Evolutionary conservation across 37 sponge, comb jelly and placozoan species (phyloP), one percentile per base, ranked within the genome.

Genomic region (Oscarella lobularis): DNA sequence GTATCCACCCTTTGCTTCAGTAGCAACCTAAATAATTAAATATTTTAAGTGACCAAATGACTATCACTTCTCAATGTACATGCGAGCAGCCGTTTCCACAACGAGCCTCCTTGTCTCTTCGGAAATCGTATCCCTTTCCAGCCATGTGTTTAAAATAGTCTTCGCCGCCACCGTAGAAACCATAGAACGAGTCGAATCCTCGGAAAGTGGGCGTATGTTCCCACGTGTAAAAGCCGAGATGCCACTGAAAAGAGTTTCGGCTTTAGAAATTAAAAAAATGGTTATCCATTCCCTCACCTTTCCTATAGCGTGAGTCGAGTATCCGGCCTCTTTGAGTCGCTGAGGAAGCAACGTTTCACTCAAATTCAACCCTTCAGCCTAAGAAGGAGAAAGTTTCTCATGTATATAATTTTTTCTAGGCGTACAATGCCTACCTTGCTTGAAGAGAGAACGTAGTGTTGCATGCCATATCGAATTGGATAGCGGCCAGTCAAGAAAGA

Each of bases 81-180:
- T 68, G 35, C 33, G 71, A 68, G 71, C 71, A 68, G 6, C 71
- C 71, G 4, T 5, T 14, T 68, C 71, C 71, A 14, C 71, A 68
- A 5, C 6, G 29, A 68, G 71, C 35, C 71, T 68, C 35, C 31
- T 68, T 68, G 71, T 68, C 71, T 14, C 71, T 4, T 4, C 71
- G 6, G 4, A 68, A 29, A 14, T 68, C 71, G 71, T 68, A 68
- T 30, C 71, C 71, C 14, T 9, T 20, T 29, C 71, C 71, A 14
- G 6, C 29, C 31, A 34, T 68, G 33, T 68, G 71, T 4, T 32
- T 68, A 14, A 29, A 68, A 14, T 68, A 68, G 33, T 68, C 71
- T 35, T 68, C 71, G 6, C 71, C 71, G 6, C 71, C 71, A 35
- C 71, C 71, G 31, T 68, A 68, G 31, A 68, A 68, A 68, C 71